Percentiles rank a stretch among this genome's conserved stretches.
Conservation (phyloP, 2,888 invertebrate species). For the Diarsia rubi region DNA sequence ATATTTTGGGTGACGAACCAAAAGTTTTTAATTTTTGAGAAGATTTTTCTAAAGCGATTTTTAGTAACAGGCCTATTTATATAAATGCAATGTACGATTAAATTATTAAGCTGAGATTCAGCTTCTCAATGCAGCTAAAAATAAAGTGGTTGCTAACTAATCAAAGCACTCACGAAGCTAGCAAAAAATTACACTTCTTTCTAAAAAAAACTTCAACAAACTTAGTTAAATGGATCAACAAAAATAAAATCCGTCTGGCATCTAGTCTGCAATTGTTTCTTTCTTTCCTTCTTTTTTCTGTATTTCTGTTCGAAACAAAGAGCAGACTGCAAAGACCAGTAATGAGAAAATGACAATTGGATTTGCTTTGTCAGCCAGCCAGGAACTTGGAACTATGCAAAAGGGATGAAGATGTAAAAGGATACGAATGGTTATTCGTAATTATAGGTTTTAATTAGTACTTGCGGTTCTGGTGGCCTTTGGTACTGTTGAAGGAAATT, state of each 20-base stretch:
- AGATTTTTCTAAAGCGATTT: neutral
- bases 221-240: conserved; percentile 67
- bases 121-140: neutral
- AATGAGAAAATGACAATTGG: conserved; percentile 87
- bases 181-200: conserved; percentile 7
- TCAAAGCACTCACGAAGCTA: conserved; percentile 15
- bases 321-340: conserved; percentile 80
- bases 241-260: conserved; percentile 65
- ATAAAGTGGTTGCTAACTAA: neutral
- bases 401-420: conserved; percentile 69
- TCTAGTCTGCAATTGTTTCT: conserved; percentile 65
- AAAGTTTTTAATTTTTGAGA: neutral
- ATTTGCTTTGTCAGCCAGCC: conserved; percentile 81
- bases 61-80: neutral
- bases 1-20: neutral
- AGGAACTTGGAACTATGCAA: conserved; percentile 71
- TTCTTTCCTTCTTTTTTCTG: conserved; percentile 72
- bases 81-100: neutral
- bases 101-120: neutral
- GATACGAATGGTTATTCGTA: conserved; percentile 49
- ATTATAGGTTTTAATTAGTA: conserved; percentile 65
- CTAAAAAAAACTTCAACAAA: conserved; percentile 49
- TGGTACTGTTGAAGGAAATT: conserved; percentile 12
- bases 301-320: conserved; percentile 79
- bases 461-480: conserved; percentile 22